Evolutionary conservation across 2,888 invertebrate genomes (phyloP).

Genomic region (Charanyca ferruginea): DNA sequence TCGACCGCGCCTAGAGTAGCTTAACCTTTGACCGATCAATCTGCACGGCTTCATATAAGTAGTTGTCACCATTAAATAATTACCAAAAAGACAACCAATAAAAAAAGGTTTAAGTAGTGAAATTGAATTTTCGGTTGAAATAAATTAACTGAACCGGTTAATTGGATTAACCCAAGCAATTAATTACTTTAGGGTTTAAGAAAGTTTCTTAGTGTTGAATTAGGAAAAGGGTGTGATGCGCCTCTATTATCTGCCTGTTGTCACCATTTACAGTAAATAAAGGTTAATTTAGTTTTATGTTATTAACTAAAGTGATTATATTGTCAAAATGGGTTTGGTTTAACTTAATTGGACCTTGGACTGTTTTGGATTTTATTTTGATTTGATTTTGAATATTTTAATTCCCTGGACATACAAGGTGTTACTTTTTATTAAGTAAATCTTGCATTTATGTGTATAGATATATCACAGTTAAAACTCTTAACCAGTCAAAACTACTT

Average conservation of each 20-base stretch:
- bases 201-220: slow-evolving; percentile 56
- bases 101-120: slow-evolving; percentile 27
- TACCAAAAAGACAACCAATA: slow-evolving; percentile 4
- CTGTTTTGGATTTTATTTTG: no score
- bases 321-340: neutral
- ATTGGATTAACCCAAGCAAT: slow-evolving; percentile 58
- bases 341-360: neutral
- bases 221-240: slow-evolving; percentile 40
- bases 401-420: no score
- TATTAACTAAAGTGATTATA: neutral
- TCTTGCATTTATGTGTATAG: no score
- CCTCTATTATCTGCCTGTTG: slow-evolving; percentile 27
- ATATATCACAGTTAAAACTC: no score
- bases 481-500: no score
- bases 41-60: no score
- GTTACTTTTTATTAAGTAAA: no score
- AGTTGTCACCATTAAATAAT: neutral
- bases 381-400: neutral
- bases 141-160: slow-evolving; percentile 49
- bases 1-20: no score
- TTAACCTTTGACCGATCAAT: no score
- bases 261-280: slow-evolving; percentile 34
- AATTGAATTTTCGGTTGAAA: slow-evolving; percentile 46
- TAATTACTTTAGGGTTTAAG: slow-evolving; percentile 55
- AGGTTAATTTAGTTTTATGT: slow-evolving; percentile 21